Base-by-base conservation (phyloP, 2,888 invertebrate genomes). In the Arenicola marina region DNA sequence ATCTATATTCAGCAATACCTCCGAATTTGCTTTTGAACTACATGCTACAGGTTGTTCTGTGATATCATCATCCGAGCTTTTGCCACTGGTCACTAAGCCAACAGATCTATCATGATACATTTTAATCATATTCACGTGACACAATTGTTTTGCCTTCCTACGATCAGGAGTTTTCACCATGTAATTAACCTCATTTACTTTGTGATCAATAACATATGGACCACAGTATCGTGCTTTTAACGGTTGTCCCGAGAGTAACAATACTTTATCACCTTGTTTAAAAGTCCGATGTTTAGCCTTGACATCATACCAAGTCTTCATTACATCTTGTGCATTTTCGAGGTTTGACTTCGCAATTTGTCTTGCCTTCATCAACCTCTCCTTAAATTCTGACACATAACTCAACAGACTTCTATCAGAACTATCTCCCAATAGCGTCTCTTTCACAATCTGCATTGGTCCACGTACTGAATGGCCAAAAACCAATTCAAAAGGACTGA, bases 401-500 rank as follows among this genome's bases (percentile, higher is more conserved):
- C n/a, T n/a, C n/a, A n/a, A 55, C 26, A 29, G 44, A 53, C 15
- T 53, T 11, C 7, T 11, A 24, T 28, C 15, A 18, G 31, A 24
- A 15, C 31, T 29, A 7, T 15, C 33, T 53, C 32, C 53, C 15
- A 15, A 4, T 11, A 53, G 24, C 33, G 28, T 51, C 7, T 59
- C 59, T 28, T 53, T 59, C 33, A 59, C 11, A 33, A 59, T 24
- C 29, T 59, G 53, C 26, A 59, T n/a, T 7, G 51, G 59, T 4
- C 59, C 34, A 21, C 59, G 33, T 31, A 53, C 59, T 15, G 4
- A 24, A 28, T 59, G 59, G 24, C 59, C 59, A 53, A 53, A 59
- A n/a, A 53, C 51, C 4, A 59, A 53, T 33, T 59, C 59, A 59
- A 53, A 59, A 4, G 59, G 51, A 26, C 51, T 59, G 32, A 59